phyloP scores from a whole-genome alignment of 2,797 vertebrate species.

The Centroberyx gerrardi region DNA sequence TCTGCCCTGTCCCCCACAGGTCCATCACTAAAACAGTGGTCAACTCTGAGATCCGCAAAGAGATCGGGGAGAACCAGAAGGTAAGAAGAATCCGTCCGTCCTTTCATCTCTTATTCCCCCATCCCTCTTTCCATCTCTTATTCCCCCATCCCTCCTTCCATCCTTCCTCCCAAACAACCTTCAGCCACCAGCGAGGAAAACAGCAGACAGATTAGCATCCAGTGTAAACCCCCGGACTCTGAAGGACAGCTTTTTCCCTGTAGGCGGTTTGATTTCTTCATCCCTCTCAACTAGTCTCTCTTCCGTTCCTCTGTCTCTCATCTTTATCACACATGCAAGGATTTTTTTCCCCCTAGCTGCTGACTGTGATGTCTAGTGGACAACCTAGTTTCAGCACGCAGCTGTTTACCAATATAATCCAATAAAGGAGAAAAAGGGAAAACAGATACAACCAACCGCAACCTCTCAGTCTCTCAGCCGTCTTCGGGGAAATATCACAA shows the following conservation, averaged over 20 bases:
- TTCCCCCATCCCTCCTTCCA: background rate
- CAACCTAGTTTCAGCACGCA: slow-evolving; percentile 31
- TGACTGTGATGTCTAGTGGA: slow-evolving; percentile 27
- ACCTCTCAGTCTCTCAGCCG: slow-evolving; percentile 18
- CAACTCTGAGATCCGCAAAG: slow-evolving; percentile 90
- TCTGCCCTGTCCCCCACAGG: slow-evolving; percentile 75
- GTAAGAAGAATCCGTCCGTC: slow-evolving; percentile 76
- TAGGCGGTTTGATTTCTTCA: slow-evolving; percentile 8
- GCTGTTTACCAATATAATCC: slow-evolving; percentile 58
- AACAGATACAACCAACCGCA: slow-evolving; percentile 32
- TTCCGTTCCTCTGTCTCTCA: background rate
- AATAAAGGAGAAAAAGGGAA: slow-evolving; percentile 53
- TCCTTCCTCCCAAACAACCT: background rate
- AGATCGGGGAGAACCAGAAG: slow-evolving; percentile 98
- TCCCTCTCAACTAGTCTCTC: background rate
- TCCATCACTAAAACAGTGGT: slow-evolving; percentile 96
- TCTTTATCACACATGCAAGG: background rate
- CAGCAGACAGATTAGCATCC: background rate
- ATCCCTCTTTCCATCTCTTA: background rate
- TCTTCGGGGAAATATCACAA: slow-evolving; percentile 62
- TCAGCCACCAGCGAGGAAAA: background rate
- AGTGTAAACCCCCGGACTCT: too few species aligned
- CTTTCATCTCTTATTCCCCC: slow-evolving; percentile 33
- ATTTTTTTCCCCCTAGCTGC: slow-evolving; percentile 28
- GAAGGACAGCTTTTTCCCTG: background rate